phyloP scores from a whole-genome alignment of 2,113 vertebrate genomes.

The Kryptolebias marmoratus region DNA sequence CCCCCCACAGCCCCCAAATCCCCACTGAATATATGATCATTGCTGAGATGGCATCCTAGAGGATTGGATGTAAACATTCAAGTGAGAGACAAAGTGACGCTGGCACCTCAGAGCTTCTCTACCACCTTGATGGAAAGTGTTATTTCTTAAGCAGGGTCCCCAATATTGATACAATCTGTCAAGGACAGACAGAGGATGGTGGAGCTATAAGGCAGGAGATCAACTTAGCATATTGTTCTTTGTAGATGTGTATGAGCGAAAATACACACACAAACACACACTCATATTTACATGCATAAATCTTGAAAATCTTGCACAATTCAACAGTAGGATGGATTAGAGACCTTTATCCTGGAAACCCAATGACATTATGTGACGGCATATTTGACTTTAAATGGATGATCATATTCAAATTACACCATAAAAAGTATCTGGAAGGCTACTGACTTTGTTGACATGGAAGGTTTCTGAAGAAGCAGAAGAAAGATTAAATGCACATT shows the following conservation, averaged over 20 bases:
- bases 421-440: conserved; percentile 23
- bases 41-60: conserved; percentile 50
- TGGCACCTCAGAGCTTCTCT: conserved; percentile 46
- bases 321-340: conserved; percentile 40
- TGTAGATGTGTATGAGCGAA: conserved; percentile 18
- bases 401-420: conserved; percentile 42
- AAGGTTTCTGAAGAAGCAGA: background rate
- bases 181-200: conserved; percentile 55
- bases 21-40: conserved; percentile 71
- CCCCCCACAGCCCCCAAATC: conserved; percentile 42
- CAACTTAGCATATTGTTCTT: conserved; percentile 28
- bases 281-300: background rate
- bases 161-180: conserved; percentile 58
- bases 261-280: conserved; percentile 22
- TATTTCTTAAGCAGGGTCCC: conserved; percentile 69
- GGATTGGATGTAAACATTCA: conserved; percentile 69
- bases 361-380: conserved; percentile 25
- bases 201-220: conserved; percentile 26
- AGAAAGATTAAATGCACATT: background rate
- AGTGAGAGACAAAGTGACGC: conserved; percentile 33
- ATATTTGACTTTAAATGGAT: conserved; percentile 32
- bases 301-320: conserved; percentile 20
- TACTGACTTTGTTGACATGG: conserved; percentile 18
- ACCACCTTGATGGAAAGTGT: conserved; percentile 68
- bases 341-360: conserved; percentile 23